These are phyloP conservation scores for Stenodema calcarata DNA, from an alignment of 2,888 invertebrate genomes.

Conservation along the genomic window DNA sequence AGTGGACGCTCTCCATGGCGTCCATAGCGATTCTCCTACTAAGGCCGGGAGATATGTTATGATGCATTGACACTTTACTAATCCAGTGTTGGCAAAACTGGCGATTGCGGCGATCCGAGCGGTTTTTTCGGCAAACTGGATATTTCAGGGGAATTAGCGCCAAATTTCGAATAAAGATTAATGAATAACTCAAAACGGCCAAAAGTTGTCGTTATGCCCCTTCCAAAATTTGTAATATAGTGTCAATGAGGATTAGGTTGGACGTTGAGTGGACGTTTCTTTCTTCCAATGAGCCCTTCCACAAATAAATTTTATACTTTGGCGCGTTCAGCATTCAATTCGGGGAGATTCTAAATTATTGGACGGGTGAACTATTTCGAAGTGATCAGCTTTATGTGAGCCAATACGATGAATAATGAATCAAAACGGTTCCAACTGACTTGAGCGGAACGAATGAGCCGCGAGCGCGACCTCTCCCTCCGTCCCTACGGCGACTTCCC, in stretches of 20 bases:
- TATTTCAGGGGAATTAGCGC: neutral
- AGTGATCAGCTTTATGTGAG: too few species aligned
- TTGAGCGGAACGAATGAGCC: neutral
- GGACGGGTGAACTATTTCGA: too few species aligned
- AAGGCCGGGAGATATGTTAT: neutral
- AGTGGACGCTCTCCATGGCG: slow-evolving; percentile 18
- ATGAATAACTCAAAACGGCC: too few species aligned
- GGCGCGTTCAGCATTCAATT: too few species aligned
- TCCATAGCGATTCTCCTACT: slow-evolving; percentile 10
- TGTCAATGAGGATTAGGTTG: too few species aligned
- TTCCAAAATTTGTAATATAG: too few species aligned
- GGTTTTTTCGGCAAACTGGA: neutral
- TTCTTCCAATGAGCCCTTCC: too few species aligned
- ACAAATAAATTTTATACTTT: too few species aligned
- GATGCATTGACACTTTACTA: slow-evolving; percentile 1
- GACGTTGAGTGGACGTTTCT: too few species aligned
- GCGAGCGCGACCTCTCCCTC: neutral
- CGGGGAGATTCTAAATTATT: too few species aligned
- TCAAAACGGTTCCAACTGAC: neutral
- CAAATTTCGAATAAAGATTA: neutral
- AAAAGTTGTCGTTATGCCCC: too few species aligned
- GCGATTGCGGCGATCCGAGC: neutral
- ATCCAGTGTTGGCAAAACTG: neutral
- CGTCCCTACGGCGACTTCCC: neutral
- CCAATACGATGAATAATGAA: too few species aligned